Evolutionary conservation across 2,888 invertebrate genomes (phyloP).

Genomic region (Uloborus plumipes): DNA sequence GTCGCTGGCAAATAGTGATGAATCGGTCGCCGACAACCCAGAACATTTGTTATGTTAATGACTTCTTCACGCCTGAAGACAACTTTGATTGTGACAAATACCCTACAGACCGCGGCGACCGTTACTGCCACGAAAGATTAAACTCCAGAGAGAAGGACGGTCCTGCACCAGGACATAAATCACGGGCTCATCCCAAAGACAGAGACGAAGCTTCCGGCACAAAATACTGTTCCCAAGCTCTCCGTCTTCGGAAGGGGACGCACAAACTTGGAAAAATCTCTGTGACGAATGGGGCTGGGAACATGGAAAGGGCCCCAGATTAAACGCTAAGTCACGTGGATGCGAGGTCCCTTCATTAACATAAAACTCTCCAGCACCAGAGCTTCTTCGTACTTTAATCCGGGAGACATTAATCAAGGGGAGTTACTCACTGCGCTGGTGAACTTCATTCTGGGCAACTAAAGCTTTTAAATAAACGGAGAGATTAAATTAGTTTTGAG

Average conservation of each 20-base stretch:
- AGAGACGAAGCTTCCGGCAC: slow-evolving; percentile 44
- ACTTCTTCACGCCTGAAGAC: slow-evolving; percentile 56
- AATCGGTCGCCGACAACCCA: slow-evolving; percentile 30
- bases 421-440: slow-evolving; percentile 33
- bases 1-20: slow-evolving; percentile 56
- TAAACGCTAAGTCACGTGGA: slow-evolving; percentile 38
- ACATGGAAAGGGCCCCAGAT: slow-evolving; percentile 29
- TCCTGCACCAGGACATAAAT: slow-evolving; percentile 49
- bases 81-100: slow-evolving; percentile 64
- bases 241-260: slow-evolving; percentile 37
- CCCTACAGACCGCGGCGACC: slow-evolving; percentile 31
- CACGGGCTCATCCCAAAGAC: slow-evolving; percentile 51
- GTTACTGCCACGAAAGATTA: slow-evolving; percentile 61
- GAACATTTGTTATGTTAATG: slow-evolving; percentile 64
- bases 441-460: slow-evolving; percentile 36
- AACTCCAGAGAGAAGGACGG: slow-evolving; percentile 53
- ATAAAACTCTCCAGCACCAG: slow-evolving; percentile 37
- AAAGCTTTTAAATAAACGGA: slow-evolving; percentile 57
- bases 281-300: slow-evolving; percentile 53
- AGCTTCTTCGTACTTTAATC: slow-evolving; percentile 47
- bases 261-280: slow-evolving; percentile 54
- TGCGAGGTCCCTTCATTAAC: slow-evolving; percentile 43
- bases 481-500: slow-evolving; percentile 54
- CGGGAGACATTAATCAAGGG: slow-evolving; percentile 46
- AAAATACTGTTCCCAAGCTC: slow-evolving; percentile 36